Evolutionary conservation across 1,140 invertebrate species (phyloP).

Genomic region (Drosophila bifasciata): DNA sequence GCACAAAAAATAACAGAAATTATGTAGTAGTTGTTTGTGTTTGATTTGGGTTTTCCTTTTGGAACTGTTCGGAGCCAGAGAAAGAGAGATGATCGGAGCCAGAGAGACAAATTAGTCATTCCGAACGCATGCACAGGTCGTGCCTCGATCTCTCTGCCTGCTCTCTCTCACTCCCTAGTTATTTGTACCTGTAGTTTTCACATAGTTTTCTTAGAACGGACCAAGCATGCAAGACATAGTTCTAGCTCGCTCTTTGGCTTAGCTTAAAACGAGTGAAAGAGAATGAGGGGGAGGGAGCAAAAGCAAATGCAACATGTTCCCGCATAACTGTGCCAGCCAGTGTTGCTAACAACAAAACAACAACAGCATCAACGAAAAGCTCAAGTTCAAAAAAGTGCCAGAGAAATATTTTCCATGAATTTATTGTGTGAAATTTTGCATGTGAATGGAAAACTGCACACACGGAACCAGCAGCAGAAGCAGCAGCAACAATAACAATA

Average conservation of each 20-base stretch:
- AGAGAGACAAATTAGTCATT: slow-evolving; percentile 71
- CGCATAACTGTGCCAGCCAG: slow-evolving; percentile 68
- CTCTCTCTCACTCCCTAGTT: slow-evolving; percentile 16
- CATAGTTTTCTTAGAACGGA: slow-evolving; percentile 41
- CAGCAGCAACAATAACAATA: slow-evolving; percentile 46
- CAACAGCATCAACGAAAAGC: slow-evolving; percentile 25
- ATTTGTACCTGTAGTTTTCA: slow-evolving; percentile 42
- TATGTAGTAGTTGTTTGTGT: slow-evolving; percentile 32
- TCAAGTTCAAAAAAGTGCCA: slow-evolving; percentile 45
- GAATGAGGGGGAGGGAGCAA: slow-evolving; percentile 9
- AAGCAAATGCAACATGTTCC: slow-evolving; percentile 29
- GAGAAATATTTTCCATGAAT: slow-evolving; percentile 63
- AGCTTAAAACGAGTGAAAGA: slow-evolving; percentile 35
- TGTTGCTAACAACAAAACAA: slow-evolving; percentile 7
- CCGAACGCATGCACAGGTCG: slow-evolving; percentile 49
- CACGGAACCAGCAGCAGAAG: slow-evolving; percentile 39
- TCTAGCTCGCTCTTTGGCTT: slow-evolving; percentile 37
- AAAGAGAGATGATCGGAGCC: not conserved
- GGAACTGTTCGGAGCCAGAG: slow-evolving; percentile 18
- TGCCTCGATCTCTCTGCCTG: slow-evolving; percentile 11
- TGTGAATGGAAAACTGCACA: slow-evolving; percentile 69
- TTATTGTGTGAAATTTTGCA: slow-evolving; percentile 81
- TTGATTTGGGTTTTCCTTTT: slow-evolving; percentile 50
- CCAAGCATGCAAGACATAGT: slow-evolving; percentile 50
- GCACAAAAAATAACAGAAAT: slow-evolving; percentile 36